A percentile compares a stretch with the other conserved stretches of the same genome.
Conservation (phyloP, 2,888 invertebrate genomes). For the Xanthia togata region DNA sequence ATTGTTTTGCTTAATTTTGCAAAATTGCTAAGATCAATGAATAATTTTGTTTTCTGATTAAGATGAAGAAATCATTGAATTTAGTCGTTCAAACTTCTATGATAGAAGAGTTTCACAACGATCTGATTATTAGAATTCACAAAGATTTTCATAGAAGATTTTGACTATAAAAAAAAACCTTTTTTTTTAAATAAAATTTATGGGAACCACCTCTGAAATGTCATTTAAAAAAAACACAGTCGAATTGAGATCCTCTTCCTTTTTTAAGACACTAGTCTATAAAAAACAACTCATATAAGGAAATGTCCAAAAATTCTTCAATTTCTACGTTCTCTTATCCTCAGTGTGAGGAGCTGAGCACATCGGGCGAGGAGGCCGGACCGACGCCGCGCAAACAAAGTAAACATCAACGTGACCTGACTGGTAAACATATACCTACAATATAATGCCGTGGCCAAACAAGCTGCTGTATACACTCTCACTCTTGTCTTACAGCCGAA, state of each 20-base stretch:
- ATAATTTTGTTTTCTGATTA: neutral
- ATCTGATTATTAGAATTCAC: neutral
- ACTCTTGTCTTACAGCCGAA: conserved; percentile 78
- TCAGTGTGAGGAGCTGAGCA: conserved; percentile 91
- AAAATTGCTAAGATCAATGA: too few relatives aligned
- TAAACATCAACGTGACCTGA: conserved; percentile 88
- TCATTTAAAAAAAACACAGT: too few relatives aligned
- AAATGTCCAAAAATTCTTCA: neutral
- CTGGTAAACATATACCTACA: conserved; percentile 75
- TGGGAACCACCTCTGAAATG: too few relatives aligned
- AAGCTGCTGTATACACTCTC: conserved; percentile 59
- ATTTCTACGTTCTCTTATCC: neutral
- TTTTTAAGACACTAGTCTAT: too few relatives aligned
- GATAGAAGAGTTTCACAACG: neutral
- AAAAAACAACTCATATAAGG: neutral
- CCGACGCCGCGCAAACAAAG: conserved; percentile 92
- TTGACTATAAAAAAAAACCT: neutral
- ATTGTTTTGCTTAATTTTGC: too few relatives aligned
- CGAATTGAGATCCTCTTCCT: too few relatives aligned
- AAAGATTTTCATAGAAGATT: neutral
- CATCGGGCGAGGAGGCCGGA: conserved; percentile 89
- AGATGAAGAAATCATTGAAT: neutral
- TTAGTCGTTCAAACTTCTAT: neutral
- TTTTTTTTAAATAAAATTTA: too few relatives aligned
- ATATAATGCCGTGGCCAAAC: conserved; percentile 49